phyloP scores from a whole-genome alignment of 30 jellyfish, hydroid and myxozoan species.

The Rhopilema esculentum region DNA sequence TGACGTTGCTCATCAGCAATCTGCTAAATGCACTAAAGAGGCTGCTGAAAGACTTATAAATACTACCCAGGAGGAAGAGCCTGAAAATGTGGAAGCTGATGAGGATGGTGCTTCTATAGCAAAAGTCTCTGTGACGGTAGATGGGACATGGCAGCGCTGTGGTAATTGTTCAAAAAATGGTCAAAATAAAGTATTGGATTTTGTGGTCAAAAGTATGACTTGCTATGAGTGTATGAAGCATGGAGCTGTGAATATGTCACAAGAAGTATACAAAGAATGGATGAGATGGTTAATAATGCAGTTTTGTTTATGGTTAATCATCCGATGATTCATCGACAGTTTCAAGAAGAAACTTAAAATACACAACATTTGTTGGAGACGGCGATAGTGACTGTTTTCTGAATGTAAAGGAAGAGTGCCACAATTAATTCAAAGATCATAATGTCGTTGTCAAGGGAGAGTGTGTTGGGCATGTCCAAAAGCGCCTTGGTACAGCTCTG shows the following conservation, averaged over 20 bases:
- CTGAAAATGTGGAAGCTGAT: constrained; percentile 29
- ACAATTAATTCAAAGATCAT: constrained; percentile 6
- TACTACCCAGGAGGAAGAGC: constrained; percentile 28
- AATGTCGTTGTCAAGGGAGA: neutral
- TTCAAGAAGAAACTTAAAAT: constrained; percentile 12
- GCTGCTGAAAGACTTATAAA: constrained; percentile 30
- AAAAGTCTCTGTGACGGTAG: constrained; percentile 49
- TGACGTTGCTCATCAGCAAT: neutral
- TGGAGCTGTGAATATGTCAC: no score
- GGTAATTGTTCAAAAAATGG: neutral
- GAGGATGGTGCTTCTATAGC: constrained; percentile 10
- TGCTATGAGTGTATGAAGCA: constrained; percentile 47
- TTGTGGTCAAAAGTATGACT: constrained; percentile 24
- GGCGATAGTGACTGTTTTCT: constrained; percentile 49
- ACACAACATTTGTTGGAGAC: constrained; percentile 46
- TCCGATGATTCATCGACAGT: constrained; percentile 32
- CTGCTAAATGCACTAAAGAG: constrained; percentile 18
- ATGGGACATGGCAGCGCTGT: constrained; percentile 53
- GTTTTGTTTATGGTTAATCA: no score
- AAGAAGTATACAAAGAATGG: no score
- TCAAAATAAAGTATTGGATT: constrained; percentile 36
- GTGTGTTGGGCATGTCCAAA: no score
- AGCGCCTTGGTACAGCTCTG: constrained; percentile 49
- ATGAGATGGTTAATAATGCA: no score
- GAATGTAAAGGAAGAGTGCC: constrained; percentile 13